These are phyloP conservation scores for Eumacrocentrus americanus DNA, from an alignment of 2,888 invertebrate genomes.

Conservation along the genomic window DNA sequence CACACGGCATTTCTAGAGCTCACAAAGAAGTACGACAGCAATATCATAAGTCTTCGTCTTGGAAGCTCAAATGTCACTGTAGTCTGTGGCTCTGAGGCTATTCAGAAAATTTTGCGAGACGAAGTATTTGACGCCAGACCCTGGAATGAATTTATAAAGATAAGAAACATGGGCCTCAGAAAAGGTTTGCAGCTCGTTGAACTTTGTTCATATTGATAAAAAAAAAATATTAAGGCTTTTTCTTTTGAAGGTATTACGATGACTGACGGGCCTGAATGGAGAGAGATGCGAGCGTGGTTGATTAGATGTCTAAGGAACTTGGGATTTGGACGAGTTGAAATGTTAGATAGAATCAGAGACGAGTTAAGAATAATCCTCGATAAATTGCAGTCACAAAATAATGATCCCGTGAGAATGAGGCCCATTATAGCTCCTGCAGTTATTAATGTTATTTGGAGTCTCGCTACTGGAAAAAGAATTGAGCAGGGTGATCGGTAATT, in stretches of 20 bases:
- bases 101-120: conserved; percentile 64
- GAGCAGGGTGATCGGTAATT: too few species aligned
- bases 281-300: conserved; percentile 65
- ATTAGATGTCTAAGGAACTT: conserved; percentile 64
- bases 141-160: conserved; percentile 68
- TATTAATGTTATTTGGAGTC: conserved; percentile 71
- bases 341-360: conserved; percentile 65
- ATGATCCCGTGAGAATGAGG: conserved; percentile 44
- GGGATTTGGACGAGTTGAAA: conserved; percentile 66
- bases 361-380: conserved; percentile 63
- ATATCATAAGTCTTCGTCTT: conserved; percentile 44
- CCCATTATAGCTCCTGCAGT: conserved; percentile 65
- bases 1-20: conserved; percentile 49
- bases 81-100: conserved; percentile 64
- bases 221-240: too few species aligned
- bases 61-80: conserved; percentile 54
- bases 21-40: conserved; percentile 45
- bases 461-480: conserved; percentile 63
- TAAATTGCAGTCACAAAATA: conserved; percentile 47
- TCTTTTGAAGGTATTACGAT: conserved; percentile 65
- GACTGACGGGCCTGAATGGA: conserved; percentile 67
- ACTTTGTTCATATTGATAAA: neutral
- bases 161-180: conserved; percentile 70
- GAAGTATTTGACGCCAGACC: conserved; percentile 73
- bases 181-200: conserved; percentile 58